Conservation (phyloP, 2,113 vertebrate species). For the Centropus bengalensis region DNA sequence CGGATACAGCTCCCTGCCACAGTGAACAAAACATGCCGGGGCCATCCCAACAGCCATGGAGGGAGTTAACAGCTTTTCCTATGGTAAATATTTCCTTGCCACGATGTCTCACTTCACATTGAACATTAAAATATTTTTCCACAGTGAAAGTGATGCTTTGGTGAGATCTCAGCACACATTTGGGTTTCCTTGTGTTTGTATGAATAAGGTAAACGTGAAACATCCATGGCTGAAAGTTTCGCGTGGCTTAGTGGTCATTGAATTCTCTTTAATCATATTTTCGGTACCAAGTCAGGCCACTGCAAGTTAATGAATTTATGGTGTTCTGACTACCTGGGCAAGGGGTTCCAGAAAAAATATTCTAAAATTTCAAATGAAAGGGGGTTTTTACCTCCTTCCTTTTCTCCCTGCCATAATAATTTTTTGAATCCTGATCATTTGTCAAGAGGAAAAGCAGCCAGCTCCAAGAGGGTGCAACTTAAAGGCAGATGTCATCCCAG, state of each 20-base stretch:
- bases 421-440: slow-evolving; percentile 16
- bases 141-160: neutral
- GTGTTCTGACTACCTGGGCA: neutral
- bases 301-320: neutral
- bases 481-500: slow-evolving; percentile 58
- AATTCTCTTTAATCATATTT: neutral
- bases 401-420: neutral
- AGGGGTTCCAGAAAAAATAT: neutral
- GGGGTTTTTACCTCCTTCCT: neutral
- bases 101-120: neutral
- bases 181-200: neutral
- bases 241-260: neutral
- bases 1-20: neutral
- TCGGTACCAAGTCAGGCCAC: neutral
- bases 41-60: neutral
- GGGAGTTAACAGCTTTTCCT: neutral
- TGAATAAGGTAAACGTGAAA: neutral
- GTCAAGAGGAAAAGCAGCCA: slow-evolving; percentile 34
- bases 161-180: neutral
- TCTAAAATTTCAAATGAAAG: neutral
- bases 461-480: neutral
- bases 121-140: neutral
- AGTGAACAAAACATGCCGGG: neutral
- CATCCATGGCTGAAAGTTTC: neutral
- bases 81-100: neutral